Evolutionary conservation across 2,113 vertebrate genomes (phyloP).

Genomic region (Arvicanthis niloticus): DNA sequence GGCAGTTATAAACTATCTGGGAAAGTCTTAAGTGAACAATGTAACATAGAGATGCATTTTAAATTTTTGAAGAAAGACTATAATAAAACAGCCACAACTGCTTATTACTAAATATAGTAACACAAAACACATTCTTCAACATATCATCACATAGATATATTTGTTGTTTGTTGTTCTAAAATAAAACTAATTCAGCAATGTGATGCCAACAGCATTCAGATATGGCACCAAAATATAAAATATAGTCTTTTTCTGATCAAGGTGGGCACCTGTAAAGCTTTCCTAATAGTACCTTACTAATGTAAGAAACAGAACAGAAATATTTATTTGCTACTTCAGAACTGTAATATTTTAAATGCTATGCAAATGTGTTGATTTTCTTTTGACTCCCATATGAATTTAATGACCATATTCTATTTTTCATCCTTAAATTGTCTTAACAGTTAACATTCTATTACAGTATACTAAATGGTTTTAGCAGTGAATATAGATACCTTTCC

Average conservation of each 20-base stretch:
- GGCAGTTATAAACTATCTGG: no score
- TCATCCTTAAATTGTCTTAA: not conserved
- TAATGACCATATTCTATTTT: not conserved
- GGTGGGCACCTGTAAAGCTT: not conserved
- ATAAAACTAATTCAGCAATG: not conserved
- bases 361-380: not conserved
- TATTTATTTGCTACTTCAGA: constrained; percentile 54
- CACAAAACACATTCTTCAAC: not conserved
- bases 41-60: no score
- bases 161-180: not conserved
- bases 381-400: constrained; percentile 14
- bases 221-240: not conserved
- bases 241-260: not conserved
- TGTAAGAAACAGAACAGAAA: not conserved
- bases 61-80: not conserved
- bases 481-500: not conserved
- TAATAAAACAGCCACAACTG: not conserved
- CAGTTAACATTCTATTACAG: not conserved
- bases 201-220: not conserved
- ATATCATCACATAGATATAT: not conserved
- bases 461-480: constrained; percentile 52
- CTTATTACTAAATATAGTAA: not conserved
- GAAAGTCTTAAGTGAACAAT: no score
- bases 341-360: not conserved
- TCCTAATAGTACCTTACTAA: not conserved